Evolutionary conservation across 2,888 invertebrate genomes (phyloP).

Genomic region (Latheticus oryzae): DNA sequence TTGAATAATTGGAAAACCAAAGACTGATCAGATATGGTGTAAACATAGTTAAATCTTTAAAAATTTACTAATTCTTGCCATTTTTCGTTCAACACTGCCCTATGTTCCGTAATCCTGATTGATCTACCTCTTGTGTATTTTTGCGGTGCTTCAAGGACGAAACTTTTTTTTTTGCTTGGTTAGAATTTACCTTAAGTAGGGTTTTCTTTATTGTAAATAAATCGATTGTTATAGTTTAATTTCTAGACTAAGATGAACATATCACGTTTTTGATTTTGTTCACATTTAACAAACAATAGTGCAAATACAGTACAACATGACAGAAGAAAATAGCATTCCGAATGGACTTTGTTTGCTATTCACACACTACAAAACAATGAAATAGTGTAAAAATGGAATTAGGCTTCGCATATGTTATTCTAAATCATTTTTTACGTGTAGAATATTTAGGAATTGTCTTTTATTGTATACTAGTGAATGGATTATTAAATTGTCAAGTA

Average conservation of each 20-base stretch:
- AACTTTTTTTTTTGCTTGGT: conserved; percentile 1
- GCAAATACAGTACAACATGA: conserved; percentile 37
- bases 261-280: conserved; percentile 33
- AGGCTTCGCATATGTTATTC: conserved; percentile 8
- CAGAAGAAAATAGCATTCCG: conserved; percentile 37
- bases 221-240: conserved; percentile 6
- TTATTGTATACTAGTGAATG: conserved; percentile 31
- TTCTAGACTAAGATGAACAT: conserved; percentile 28
- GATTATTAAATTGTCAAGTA: conserved; percentile 25
- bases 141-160: conserved; percentile 23
- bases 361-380: background rate
- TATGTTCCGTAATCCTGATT: conserved; percentile 47
- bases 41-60: conserved; percentile 14
- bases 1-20: conserved; percentile 10
- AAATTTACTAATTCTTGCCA: conserved; percentile 46
- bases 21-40: conserved; percentile 29
- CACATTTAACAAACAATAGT: conserved; percentile 15
- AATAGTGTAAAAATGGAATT: background rate
- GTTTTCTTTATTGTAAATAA: conserved; percentile 2
- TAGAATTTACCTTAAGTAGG: conserved; percentile 19
- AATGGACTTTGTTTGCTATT: conserved; percentile 9
- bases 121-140: conserved; percentile 51
- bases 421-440: conserved; percentile 37
- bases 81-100: conserved; percentile 36
- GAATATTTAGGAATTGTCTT: conserved; percentile 24